Conservation (phyloP, 2,888 invertebrate genomes). For the Iphiclides podalirius region DNA sequence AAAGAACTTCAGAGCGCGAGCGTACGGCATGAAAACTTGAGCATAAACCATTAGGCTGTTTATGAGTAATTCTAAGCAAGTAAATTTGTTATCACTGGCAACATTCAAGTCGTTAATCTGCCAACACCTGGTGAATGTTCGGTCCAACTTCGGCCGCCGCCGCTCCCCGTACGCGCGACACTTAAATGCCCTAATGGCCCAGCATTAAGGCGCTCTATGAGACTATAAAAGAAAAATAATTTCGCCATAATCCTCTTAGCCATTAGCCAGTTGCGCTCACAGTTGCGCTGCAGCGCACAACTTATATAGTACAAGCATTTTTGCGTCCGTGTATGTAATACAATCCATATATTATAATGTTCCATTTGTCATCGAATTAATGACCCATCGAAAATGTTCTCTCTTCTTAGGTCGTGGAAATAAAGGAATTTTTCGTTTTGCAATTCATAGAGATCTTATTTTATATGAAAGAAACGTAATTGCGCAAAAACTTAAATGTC, state of each 20-base stretch:
- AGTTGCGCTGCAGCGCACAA: no score
- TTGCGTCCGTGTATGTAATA: no score
- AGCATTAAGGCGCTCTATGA: neutral
- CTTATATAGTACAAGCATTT: no score
- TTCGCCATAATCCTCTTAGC: neutral
- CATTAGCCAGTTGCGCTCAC: no score
- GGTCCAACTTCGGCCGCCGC: neutral
- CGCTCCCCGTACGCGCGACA: neutral
- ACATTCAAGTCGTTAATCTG: neutral
- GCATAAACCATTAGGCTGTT: no score
- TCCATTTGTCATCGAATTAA: no score
- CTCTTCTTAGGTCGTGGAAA: neutral
- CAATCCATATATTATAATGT: no score
- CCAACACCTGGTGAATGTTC: slow-evolving; percentile 1
- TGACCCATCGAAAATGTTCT: no score
- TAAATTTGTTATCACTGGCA: neutral
- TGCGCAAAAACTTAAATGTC: neutral
- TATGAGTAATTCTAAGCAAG: neutral
- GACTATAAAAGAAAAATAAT: neutral
- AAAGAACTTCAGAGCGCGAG: no score
- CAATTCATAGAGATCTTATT: neutral
- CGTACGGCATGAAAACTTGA: no score
- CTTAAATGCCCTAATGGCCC: neutral
- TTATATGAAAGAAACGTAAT: neutral
- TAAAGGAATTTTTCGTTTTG: neutral